phyloP scores from a whole-genome alignment of 2,113 vertebrate genomes.

The Pao palembangensis region DNA sequence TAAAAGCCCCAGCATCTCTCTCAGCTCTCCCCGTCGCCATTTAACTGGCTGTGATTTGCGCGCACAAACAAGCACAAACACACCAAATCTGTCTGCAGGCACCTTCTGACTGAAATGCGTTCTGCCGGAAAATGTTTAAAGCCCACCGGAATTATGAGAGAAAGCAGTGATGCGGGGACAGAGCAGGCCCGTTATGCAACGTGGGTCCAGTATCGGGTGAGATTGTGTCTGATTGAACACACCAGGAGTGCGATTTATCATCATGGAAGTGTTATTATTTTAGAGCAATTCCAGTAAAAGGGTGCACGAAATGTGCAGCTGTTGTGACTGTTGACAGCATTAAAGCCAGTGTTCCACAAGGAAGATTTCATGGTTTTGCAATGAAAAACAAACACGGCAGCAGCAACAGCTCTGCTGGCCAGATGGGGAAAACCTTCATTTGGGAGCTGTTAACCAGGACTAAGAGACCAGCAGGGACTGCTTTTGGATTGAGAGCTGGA shows the following conservation, averaged over 20 bases:
- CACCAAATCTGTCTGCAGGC: conserved; percentile 1
- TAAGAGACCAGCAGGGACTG: no score
- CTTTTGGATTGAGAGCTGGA: no score
- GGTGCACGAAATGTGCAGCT: no score
- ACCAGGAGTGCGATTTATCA: neutral
- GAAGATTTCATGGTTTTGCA: no score
- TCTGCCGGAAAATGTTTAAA: neutral
- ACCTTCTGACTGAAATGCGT: neutral
- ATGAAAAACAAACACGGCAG: no score
- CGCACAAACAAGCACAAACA: conserved; percentile 14
- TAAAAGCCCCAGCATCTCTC: conserved; percentile 1
- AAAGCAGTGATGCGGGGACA: neutral
- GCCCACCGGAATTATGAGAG: neutral
- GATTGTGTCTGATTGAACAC: neutral
- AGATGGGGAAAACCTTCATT: no score
- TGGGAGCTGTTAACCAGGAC: no score
- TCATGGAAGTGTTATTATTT: neutral
- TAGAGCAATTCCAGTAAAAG: no score
- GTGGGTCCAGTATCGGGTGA: neutral
- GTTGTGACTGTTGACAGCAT: no score
- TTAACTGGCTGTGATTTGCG: conserved; percentile 12
- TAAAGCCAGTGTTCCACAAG: no score
- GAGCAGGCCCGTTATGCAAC: neutral
- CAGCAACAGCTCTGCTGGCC: no score
- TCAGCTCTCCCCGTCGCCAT: conserved; percentile 7